Evolutionary conservation across 2,797 vertebrate species (phyloP), one percentile per base, ranked within the genome.

Genomic region (Diplodus puntazzo): DNA sequence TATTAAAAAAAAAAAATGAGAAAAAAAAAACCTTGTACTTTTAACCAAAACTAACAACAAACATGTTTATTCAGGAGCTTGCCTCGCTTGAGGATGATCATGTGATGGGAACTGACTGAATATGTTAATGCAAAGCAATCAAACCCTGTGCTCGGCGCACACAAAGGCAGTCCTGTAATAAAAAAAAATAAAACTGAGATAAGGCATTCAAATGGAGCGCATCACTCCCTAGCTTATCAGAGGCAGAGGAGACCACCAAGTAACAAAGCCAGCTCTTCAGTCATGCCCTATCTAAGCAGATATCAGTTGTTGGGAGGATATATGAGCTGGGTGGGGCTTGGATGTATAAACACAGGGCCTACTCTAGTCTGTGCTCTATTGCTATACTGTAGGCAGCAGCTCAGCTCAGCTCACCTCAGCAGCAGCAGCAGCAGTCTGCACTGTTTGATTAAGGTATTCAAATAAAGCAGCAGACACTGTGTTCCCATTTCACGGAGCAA

Each of bases 401-500:
- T 55, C 81, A 80, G 77, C 39, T 39, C 39, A 39, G 9, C 39
- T 39, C 77, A 68, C 75, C 83, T 39, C 30, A 80, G 80, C 87
- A 76, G 85, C 70, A 78, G 69, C 76, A 69, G 81, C 82, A 87
- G 73, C 82, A 88, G 86, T 70, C 86, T 68, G 80, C 76, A 77
- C 70, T 93, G 92, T 94, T 94, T 94, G 92, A 89, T 92, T 93
- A 94, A 93, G 92, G 88, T 92, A 93, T 94, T 94, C 91, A 94
- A 94, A 95, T 94, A 95, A 90, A 92, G 89, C 78, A 88, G 85
- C 87, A 88, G 86, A 86, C 91, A 85, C 78, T 83, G 87, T 86
- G 88, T 91, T 90, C 85, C 87, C 87, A 91, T 92, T 91, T 89
- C 87, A 62, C 77, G 84, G 73, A 83, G 87, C 75, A 91, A 92